Base-by-base conservation (phyloP, 92 coral and sea anemone species). In the Zoanthus solanderi region DNA sequence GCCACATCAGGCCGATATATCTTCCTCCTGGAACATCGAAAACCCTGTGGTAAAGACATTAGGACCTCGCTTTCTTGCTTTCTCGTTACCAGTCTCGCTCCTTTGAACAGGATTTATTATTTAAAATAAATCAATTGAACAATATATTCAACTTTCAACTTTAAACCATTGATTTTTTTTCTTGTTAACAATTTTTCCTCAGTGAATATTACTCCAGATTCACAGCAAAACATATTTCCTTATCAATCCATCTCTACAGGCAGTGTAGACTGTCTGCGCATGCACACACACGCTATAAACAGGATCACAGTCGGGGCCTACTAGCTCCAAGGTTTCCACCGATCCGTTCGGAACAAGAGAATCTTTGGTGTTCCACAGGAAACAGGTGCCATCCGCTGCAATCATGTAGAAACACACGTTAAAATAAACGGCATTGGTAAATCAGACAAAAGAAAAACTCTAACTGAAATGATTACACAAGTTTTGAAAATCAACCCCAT, bases 261-360 rank as follows among this genome's bases (percentile, higher is more conserved):
- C 95, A 34, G 97, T 92, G 87, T 95, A 95, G 74, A 97, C 87
- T 16, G 94, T 81, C 34, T 89, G 90, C 45, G 86, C 85, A 79
- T 88, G 88, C 15, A 87, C 83, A 72, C 97, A 88, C 37, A 91
- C 86, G 82, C 87, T 95, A 45, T 97, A 95, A 6, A 97, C 95
- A 13, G 99, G 93, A 79, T 97, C 98, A 78, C 94, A 95, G 52
- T 97, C 95, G 2, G 98, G 98, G 29, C 99, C 99, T 61, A 89
- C 92, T 82, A 97, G 87, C 87, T 95, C 96, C 93, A 93, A 91
- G 78, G 94, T 91, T 9, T 46, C 84, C 17, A 73, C 48, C 23
- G 52, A 73, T 7, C 88, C 89, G 68, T 83, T 75, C 52, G 82
- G 78, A 23, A 57, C 74, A 3, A 80, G 83, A 47, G 90, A 73